Conservation (phyloP, 2,888 invertebrate species). For the Apomyelois bistriatella region DNA sequence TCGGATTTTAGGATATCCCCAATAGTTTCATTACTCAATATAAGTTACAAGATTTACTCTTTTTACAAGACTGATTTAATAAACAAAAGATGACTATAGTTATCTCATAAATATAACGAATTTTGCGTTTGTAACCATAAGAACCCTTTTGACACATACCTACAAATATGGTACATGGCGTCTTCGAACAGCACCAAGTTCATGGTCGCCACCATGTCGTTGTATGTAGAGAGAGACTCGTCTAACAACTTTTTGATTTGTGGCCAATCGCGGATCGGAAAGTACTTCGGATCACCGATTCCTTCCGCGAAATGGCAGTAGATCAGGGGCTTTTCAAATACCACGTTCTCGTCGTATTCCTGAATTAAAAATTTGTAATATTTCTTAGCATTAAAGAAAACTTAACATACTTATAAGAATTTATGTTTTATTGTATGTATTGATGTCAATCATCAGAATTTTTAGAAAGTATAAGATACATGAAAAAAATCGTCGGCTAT, state of each 20-base stretch:
- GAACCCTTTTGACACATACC: constrained; percentile 53
- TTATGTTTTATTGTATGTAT: too few species aligned
- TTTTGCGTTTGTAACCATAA: background rate
- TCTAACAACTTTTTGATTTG: constrained; percentile 85
- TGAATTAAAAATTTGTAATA: constrained; percentile 37
- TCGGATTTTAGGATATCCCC: too few species aligned
- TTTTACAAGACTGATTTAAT: too few species aligned
- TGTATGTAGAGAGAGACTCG: constrained; percentile 91
- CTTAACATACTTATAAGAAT: too few species aligned
- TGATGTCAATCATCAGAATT: too few species aligned
- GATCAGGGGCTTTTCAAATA: constrained; percentile 88
- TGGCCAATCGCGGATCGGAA: constrained; percentile 86
- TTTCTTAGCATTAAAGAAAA: too few species aligned
- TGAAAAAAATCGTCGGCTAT: too few species aligned
- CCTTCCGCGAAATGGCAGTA: constrained; percentile 96
- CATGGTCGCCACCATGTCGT: constrained; percentile 94
- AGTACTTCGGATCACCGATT: constrained; percentile 94
- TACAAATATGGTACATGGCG: constrained; percentile 95
- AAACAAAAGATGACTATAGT: too few species aligned
- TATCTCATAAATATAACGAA: too few species aligned
- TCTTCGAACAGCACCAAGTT: constrained; percentile 97
- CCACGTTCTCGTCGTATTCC: constrained; percentile 85
- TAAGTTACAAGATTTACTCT: too few species aligned
- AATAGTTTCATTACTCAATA: too few species aligned
- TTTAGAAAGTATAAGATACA: too few species aligned